Evolutionary conservation across 2,888 invertebrate species (phyloP).

Genomic region (Caenorhabditis sp.): DNA sequence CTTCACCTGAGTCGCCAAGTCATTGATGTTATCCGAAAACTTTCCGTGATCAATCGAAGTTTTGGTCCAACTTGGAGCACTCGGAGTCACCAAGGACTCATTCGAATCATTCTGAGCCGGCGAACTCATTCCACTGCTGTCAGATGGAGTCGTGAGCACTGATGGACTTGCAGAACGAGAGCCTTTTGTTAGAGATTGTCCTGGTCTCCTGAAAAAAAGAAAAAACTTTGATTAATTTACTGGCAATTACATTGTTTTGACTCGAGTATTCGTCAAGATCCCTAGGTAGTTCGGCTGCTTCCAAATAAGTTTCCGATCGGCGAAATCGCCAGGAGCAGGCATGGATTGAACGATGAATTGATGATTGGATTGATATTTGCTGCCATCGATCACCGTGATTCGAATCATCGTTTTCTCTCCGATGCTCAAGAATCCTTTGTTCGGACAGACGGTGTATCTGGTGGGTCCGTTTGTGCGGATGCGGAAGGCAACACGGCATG

Average conservation of each 20-base stretch:
- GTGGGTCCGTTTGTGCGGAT: slow-evolving; percentile 59
- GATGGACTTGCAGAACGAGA: slow-evolving; percentile 31
- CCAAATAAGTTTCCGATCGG: slow-evolving; percentile 60
- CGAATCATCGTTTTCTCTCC: slow-evolving; percentile 47
- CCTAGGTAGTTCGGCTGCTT: slow-evolving; percentile 54
- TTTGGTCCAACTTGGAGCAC: slow-evolving; percentile 30
- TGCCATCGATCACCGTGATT: slow-evolving; percentile 50
- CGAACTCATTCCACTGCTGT: neutral
- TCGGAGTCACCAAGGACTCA: slow-evolving; percentile 27
- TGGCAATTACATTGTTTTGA: slow-evolving; percentile 45
- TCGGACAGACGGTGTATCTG: slow-evolving; percentile 54
- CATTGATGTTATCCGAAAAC: slow-evolving; percentile 46
- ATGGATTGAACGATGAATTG: slow-evolving; percentile 63
- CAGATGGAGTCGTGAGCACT: neutral
- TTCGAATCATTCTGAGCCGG: slow-evolving; percentile 24
- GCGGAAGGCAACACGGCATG: slow-evolving; percentile 60
- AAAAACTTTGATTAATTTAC: neutral
- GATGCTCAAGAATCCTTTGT: slow-evolving; percentile 57
- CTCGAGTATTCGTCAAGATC: slow-evolving; percentile 54
- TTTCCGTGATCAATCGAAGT: slow-evolving; percentile 46
- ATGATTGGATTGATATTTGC: slow-evolving; percentile 60
- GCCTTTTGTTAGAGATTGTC: slow-evolving; percentile 7
- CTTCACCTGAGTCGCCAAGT: slow-evolving; percentile 40
- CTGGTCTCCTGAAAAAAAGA: slow-evolving; percentile 41
- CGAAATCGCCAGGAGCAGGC: slow-evolving; percentile 59